A percentile compares a stretch with the other conserved stretches of the same genome.
Conservation (phyloP, 1,140 invertebrate genomes). For the Battus philenor region DNA sequence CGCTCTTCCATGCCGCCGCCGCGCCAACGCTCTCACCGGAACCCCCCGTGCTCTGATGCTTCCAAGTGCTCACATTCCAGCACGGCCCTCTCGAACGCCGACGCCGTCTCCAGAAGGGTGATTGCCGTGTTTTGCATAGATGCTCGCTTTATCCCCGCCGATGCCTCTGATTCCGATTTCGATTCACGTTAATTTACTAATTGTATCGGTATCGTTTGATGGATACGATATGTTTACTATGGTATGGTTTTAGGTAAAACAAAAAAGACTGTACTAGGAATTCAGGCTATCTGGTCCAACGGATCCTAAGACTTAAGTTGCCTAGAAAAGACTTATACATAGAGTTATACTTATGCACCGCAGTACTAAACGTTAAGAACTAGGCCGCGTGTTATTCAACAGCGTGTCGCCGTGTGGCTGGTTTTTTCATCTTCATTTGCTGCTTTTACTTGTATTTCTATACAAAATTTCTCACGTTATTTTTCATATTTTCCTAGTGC, state of each 20-base stretch:
- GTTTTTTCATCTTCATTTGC: constrained; percentile 48
- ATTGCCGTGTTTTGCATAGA: constrained; percentile 74
- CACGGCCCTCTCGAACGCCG: constrained; percentile 60
- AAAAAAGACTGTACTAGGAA: too few relatives aligned
- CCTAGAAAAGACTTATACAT: too few relatives aligned
- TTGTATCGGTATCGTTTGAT: constrained; percentile 16
- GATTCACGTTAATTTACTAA: constrained; percentile 21
- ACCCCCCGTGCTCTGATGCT: constrained; percentile 63
- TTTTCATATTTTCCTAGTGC: background rate
- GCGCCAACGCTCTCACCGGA: constrained; percentile 68
- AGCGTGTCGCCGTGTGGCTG: constrained; percentile 51
- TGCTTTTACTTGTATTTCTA: background rate
- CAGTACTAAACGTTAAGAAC: constrained; percentile 39
- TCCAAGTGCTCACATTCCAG: constrained; percentile 68
- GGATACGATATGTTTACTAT: constrained; percentile 56
- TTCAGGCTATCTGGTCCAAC: too few relatives aligned
- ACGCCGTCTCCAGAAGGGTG: constrained; percentile 61
- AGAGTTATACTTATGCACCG: too few relatives aligned
- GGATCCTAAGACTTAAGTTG: too few relatives aligned
- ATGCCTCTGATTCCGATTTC: constrained; percentile 36
- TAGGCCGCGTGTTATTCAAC: constrained; percentile 57
- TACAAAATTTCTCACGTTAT: too few relatives aligned
- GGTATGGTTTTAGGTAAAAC: constrained; percentile 51
- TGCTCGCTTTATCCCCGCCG: constrained; percentile 40
- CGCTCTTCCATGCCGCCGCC: constrained; percentile 68